Base-by-base conservation (phyloP, 2,888 invertebrate species). In the Agriopis leucophaearia region DNA sequence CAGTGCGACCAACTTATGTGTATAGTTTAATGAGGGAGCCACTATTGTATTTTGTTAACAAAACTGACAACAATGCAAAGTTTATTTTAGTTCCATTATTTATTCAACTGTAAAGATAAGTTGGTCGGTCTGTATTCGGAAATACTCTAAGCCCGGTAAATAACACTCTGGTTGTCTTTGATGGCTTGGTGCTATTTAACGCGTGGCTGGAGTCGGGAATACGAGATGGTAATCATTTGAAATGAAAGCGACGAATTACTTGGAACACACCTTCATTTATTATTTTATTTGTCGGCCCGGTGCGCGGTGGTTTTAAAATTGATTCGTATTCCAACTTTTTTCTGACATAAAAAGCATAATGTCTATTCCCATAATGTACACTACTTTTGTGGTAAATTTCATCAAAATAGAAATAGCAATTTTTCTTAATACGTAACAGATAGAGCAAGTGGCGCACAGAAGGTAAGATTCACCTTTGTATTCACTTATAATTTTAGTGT, bases 141-240 rank as follows among this genome's bases (percentile, higher is more conserved):
- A 88, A 88, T 86, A 86, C 81, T 79, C 81, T 76, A 85, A 86
- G 85, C 81, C 78, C 81, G 79, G 86, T 84, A 74, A 75, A 74
- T 71, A 70, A 66, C 66, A 68, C 27, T 52, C 44, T 44, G n/a
- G 58, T 56, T 42, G 61, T 44, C 69, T 74, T 73, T 76, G 73
- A 78, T 79, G 73, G 74, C 79, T 80, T 75, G 74, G 73, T 71
- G 72, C 73, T 75, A 74, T 73, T 71, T 73, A 66, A 75, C 50
- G 71, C 64, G 57, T 56, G 66, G 64, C 48, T 67, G 69, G 60
- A 60, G 66, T 63, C 64, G 48, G 69, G 69, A 73, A 73, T 72
- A 73, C 18, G 58, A 58, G 68, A 68, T 58, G 44, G 44, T 64
- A 66, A 60, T 72, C 47, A 67, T 65, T 66, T 52, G 50, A 64